phyloP scores from a whole-genome alignment of 1,140 invertebrate genomes.

The Branchinecta lynchi region DNA sequence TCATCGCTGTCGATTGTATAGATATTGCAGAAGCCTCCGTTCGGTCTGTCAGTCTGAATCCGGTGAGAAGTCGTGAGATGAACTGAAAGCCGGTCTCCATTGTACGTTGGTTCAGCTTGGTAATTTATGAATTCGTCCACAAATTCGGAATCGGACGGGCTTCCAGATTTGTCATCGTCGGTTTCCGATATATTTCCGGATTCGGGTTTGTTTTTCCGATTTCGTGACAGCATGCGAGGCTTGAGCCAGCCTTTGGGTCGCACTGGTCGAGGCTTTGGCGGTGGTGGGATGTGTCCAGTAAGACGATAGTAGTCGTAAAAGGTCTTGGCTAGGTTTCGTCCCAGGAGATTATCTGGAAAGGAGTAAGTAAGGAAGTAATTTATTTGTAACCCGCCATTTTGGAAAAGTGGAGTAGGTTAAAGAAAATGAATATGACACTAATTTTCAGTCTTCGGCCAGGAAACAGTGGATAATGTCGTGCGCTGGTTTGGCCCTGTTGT shows the following conservation, averaged over 20 bases:
- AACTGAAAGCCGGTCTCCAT: not conserved
- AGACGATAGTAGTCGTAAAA: slow-evolving; percentile 64
- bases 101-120: not conserved
- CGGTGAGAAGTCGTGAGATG: not conserved
- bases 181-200: not conserved
- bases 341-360: slow-evolving; percentile 44
- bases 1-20: not conserved
- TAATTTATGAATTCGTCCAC: not conserved
- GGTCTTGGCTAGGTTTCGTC: slow-evolving; percentile 54
- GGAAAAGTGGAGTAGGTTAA: no score
- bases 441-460: no score
- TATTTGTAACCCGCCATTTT: no score
- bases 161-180: not conserved
- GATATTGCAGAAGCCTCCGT: not conserved
- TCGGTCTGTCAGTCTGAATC: not conserved
- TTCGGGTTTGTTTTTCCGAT: not conserved
- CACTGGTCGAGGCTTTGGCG: not conserved
- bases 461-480: no score
- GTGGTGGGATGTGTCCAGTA: slow-evolving; percentile 46
- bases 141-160: not conserved
- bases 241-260: slow-evolving; percentile 7
- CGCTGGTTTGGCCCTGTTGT: no score
- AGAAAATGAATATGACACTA: no score
- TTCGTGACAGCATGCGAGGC: not conserved
- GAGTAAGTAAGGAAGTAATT: no score